A percentile compares a stretch with the other conserved stretches of the same genome.
Evolutionary conservation across 2,113 vertebrate species (phyloP).

Genomic region (Phycodurus eques): DNA sequence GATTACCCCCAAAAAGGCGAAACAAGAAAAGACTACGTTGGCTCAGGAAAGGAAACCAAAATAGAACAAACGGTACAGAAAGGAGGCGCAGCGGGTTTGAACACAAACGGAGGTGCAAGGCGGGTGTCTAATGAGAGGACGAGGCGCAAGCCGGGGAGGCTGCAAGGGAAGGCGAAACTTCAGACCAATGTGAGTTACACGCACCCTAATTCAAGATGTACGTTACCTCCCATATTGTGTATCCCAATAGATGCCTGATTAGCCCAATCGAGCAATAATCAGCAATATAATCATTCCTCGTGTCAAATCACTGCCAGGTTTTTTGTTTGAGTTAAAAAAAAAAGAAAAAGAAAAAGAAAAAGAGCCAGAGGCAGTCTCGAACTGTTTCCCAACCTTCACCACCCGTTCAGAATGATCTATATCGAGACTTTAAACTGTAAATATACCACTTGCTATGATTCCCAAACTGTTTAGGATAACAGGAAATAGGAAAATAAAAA

Average conservation of each 20-base stretch:
- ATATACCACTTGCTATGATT: too few species aligned
- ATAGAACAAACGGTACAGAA: constrained; percentile 2
- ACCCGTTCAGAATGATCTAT: too few species aligned
- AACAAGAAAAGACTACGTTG: neutral
- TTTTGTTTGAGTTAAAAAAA: neutral
- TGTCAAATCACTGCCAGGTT: neutral
- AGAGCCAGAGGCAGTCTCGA: too few species aligned
- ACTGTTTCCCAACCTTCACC: too few species aligned
- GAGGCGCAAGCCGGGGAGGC: neutral
- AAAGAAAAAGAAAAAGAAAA: too few species aligned
- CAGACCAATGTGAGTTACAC: neutral
- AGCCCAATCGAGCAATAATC: neutral
- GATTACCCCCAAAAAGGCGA: neutral
- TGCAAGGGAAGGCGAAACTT: neutral
- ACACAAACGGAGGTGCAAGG: neutral
- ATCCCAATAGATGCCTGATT: neutral
- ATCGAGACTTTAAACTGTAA: too few species aligned
- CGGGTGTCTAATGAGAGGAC: neutral
- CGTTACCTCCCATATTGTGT: neutral
- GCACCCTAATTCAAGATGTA: neutral
- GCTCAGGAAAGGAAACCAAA: neutral
- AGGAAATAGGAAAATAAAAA: too few species aligned
- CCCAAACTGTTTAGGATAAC: too few species aligned
- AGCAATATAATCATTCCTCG: too few species aligned
- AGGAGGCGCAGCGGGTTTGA: neutral